Evolutionary conservation across 2,797 vertebrate genomes (phyloP).

Genomic region (Cirrhinus mrigala): DNA sequence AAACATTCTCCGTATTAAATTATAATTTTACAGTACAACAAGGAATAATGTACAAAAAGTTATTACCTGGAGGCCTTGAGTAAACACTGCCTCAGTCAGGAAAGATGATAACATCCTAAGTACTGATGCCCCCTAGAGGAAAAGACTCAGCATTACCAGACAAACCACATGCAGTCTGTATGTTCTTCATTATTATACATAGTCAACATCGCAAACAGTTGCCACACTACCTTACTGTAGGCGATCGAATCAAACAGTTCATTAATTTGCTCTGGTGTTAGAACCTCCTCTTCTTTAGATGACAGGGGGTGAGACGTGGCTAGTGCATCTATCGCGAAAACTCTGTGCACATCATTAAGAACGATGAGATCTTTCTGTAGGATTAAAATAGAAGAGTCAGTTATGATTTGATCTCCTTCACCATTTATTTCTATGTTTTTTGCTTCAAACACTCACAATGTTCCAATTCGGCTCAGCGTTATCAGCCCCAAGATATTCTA

Average conservation of each 20-base stretch:
- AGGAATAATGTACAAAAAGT: neutral
- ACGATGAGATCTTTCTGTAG: conserved; percentile 84
- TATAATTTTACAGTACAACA: neutral
- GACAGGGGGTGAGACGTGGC: conserved; percentile 82
- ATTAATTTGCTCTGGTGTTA: conserved; percentile 80
- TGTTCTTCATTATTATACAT: neutral
- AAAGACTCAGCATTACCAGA: neutral
- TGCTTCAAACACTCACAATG: conserved; percentile 77
- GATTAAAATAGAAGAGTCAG: neutral
- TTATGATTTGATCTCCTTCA: neutral
- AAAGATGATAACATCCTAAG: conserved; percentile 92
- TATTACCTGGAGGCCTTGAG: conserved; percentile 81
- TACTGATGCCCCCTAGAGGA: conserved; percentile 86
- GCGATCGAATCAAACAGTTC: conserved; percentile 83
- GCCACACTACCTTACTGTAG: conserved; percentile 83
- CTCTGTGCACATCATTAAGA: conserved; percentile 73
- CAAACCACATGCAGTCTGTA: neutral
- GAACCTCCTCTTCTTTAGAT: conserved; percentile 74
- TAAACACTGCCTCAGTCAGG: conserved; percentile 85
- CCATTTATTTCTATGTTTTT: neutral
- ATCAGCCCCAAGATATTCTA: conserved; percentile 89
- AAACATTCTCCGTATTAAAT: neutral
- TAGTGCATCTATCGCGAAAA: conserved; percentile 81
- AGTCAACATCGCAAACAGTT: neutral
- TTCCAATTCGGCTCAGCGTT: conserved; percentile 78